Evolutionary conservation across 2,113 vertebrate species (phyloP).

Genomic region (Spizaetus ornatus): DNA sequence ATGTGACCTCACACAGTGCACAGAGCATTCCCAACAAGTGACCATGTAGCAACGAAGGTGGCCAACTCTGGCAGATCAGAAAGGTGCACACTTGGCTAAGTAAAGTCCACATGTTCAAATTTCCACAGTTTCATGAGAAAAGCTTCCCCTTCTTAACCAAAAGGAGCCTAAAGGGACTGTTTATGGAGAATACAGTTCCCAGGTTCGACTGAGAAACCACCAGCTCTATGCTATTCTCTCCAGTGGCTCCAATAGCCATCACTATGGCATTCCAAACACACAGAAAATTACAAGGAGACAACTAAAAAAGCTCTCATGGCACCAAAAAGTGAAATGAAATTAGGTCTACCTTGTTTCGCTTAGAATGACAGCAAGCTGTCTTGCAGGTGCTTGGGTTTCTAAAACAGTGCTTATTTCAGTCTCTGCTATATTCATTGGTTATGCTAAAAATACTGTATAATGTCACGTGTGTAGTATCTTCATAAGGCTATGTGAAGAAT

Average conservation of each 20-base stretch:
- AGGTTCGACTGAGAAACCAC: not conserved
- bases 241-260: not conserved
- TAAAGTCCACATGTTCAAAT: fast-evolving
- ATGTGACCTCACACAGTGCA: not conserved
- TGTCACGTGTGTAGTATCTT: fast-evolving
- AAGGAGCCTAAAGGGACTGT: not conserved
- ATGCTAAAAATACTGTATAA: not conserved
- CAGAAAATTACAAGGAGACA: not conserved
- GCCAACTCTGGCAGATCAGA: not conserved
- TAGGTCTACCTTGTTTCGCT: not conserved
- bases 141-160: not conserved
- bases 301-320: not conserved
- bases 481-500: not conserved
- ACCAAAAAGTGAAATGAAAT: not conserved
- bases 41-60: fast-evolving
- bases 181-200: not conserved
- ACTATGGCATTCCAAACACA: not conserved
- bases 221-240: not conserved
- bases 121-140: not conserved
- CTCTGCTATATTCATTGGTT: not conserved
- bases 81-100: not conserved
- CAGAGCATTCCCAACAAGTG: not conserved
- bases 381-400: not conserved
- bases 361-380: not conserved
- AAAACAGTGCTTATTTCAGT: not conserved